phyloP scores from a whole-genome alignment of 2,797 vertebrate species.

The Acridotheres tristis region DNA sequence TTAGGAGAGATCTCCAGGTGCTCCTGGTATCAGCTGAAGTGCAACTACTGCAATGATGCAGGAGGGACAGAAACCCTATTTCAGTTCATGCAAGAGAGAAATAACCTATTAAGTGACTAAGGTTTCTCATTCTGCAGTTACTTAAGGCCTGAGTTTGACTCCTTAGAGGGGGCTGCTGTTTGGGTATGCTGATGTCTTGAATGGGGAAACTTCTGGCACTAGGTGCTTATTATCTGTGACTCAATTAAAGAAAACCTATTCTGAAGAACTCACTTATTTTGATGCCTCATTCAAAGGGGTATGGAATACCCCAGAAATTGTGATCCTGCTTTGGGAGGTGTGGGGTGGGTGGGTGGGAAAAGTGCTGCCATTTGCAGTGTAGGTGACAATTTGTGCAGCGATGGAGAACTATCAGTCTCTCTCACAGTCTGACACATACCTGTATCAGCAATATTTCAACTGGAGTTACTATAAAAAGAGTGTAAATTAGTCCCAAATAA shows the following conservation, averaged over 20 bases:
- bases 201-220: neutral
- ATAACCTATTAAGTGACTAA: neutral
- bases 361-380: neutral
- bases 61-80: neutral
- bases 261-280: neutral
- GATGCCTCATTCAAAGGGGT: neutral
- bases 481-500: neutral
- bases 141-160: neutral
- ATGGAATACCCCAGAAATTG: neutral
- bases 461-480: neutral
- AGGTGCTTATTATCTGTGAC: neutral
- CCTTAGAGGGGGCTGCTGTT: neutral
- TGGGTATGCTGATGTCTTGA: neutral
- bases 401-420: neutral
- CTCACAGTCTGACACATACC: neutral
- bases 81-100: neutral
- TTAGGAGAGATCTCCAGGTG: neutral
- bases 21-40: neutral
- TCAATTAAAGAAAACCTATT: neutral
- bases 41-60: neutral
- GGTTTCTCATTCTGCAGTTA: neutral
- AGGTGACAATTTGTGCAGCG: neutral
- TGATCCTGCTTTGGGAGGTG: neutral
- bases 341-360: too few species aligned
- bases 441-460: neutral